These are phyloP conservation scores for Telenomus remus DNA, from an alignment of 1,140 invertebrate genomes.

Conservation along the genomic window DNA sequence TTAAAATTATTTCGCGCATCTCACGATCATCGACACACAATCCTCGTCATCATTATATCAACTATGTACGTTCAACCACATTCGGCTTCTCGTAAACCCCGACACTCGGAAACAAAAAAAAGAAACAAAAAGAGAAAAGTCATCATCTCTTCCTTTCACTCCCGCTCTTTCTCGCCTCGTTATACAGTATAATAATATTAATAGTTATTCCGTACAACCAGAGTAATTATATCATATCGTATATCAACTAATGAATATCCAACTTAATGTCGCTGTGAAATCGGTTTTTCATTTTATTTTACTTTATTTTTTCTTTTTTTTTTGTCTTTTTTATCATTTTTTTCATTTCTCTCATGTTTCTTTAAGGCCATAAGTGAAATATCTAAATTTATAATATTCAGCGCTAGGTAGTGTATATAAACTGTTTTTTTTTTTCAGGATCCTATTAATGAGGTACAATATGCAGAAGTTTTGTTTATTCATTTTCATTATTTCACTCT, in stretches of 20 bases:
- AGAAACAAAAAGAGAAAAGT: no score
- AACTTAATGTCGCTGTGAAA: conserved; percentile 63
- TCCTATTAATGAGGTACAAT: conserved; percentile 66
- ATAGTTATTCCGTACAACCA: conserved; percentile 60
- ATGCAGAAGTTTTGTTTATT: conserved; percentile 61
- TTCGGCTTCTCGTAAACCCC: conserved; percentile 45
- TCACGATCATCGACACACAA: conserved; percentile 57
- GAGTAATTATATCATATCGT: conserved; percentile 61
- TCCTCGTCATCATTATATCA: conserved; percentile 54
- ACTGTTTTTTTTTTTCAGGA: conserved; percentile 62
- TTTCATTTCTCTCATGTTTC: conserved; percentile 59
- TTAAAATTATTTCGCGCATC: conserved; percentile 55
- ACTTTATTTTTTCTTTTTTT: conserved; percentile 28
- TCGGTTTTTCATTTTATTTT: conserved; percentile 41
- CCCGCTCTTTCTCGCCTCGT: conserved; percentile 38
- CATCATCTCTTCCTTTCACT: conserved; percentile 27
- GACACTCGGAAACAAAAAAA: conserved; percentile 9
- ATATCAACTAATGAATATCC: conserved; percentile 61
- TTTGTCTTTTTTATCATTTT: conserved; percentile 39
- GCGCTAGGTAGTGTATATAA: conserved; percentile 65
- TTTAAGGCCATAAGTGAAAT: conserved; percentile 70
- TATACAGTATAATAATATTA: conserved; percentile 61
- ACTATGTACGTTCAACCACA: conserved; percentile 52
- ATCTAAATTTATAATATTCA: conserved; percentile 68
- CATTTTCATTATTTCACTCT: neutral